Evolutionary conservation across 2,113 vertebrate genomes (phyloP).

Genomic region (Petaurus breviceps): DNA sequence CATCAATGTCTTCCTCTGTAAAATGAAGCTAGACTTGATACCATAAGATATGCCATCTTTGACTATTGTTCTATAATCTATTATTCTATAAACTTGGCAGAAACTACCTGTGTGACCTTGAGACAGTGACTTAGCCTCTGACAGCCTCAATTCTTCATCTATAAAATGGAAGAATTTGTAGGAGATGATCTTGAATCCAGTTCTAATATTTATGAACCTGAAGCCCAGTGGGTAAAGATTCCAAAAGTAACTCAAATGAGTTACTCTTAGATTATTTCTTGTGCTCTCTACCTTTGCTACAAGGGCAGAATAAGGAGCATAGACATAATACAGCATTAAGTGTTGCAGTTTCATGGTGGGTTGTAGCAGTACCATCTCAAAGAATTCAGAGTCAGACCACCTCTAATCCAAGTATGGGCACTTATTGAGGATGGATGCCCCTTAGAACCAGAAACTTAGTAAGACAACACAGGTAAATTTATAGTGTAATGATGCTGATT

Average conservation of each 20-base stretch:
- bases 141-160: neutral
- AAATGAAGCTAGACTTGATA: neutral
- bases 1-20: neutral
- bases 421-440: too few species aligned
- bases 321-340: neutral
- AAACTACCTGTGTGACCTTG: neutral
- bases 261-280: neutral
- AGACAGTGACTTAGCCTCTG: neutral
- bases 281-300: neutral
- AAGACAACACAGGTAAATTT: too few species aligned
- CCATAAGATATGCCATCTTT: neutral
- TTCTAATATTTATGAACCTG: neutral
- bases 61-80: too few species aligned
- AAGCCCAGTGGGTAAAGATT: neutral
- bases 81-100: too few species aligned
- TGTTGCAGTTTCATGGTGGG: too few species aligned
- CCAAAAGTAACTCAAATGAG: neutral
- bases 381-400: too few species aligned
- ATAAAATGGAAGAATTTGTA: neutral
- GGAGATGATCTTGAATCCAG: neutral
- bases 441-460: too few species aligned
- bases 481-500: too few species aligned
- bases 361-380: too few species aligned
- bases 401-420: too few species aligned
- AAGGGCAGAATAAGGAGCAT: neutral